phyloP scores from a whole-genome alignment of 2,888 invertebrate species.

The Epicampocera succincta region DNA sequence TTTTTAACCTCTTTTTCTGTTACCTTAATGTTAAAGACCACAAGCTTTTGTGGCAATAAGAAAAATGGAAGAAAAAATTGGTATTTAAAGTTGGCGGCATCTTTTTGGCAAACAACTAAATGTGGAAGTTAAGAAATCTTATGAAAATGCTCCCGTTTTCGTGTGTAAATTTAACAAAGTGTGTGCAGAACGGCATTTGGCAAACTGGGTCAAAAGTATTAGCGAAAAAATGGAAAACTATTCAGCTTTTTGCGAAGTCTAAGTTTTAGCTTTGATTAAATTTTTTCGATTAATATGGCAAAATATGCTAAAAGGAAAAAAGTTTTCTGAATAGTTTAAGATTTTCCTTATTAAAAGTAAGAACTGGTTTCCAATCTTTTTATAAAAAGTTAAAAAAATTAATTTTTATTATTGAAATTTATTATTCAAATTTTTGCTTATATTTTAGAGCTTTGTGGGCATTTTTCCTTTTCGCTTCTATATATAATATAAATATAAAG shows the following conservation, averaged over 20 bases:
- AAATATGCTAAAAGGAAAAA: slow-evolving; percentile 4
- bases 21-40: slow-evolving; percentile 42
- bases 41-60: slow-evolving; percentile 24
- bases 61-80: slow-evolving; percentile 15
- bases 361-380: too few relatives aligned
- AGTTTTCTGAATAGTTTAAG: background rate
- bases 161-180: slow-evolving; percentile 31
- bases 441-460: background rate
- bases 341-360: too few relatives aligned
- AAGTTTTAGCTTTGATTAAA: slow-evolving; percentile 36
- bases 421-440: slow-evolving; percentile 23
- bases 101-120: slow-evolving; percentile 57
- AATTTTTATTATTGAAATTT: slow-evolving; percentile 15
- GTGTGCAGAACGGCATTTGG: slow-evolving; percentile 6
- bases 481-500: slow-evolving; percentile 65
- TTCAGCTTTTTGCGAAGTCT: background rate
- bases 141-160: slow-evolving; percentile 60
- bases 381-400: too few relatives aligned
- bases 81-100: slow-evolving; percentile 61
- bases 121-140: slow-evolving; percentile 60
- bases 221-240: slow-evolving; percentile 8
- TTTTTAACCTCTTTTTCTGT: slow-evolving; percentile 11
- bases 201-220: slow-evolving; percentile 61
- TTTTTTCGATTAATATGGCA: background rate
- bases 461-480: background rate